phyloP scores from a whole-genome alignment of 2,113 vertebrate species.

The Oncorhynchus mykiss region DNA sequence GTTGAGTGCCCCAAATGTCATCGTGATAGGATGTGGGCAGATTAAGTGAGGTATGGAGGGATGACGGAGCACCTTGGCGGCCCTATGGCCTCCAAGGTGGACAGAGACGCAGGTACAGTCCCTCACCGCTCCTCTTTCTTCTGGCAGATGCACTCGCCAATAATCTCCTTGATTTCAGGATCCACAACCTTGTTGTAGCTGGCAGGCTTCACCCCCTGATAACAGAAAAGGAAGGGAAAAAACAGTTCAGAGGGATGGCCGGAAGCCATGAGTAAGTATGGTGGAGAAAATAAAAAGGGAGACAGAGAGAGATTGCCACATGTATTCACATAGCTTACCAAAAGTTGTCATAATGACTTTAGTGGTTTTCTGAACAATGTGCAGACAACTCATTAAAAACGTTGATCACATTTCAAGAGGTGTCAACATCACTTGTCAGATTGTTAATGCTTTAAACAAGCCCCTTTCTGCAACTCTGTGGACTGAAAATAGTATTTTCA shows the following conservation, averaged over 20 bases:
- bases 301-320: no score
- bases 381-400: background rate
- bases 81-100: background rate
- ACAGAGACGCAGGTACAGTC: conserved; percentile 7
- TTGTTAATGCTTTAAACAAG: conserved; percentile 1
- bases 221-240: conserved; percentile 40
- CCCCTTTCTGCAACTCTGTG: conserved; percentile 3
- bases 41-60: conserved; percentile 28
- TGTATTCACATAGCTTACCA: no score
- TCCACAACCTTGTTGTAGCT: conserved; percentile 94
- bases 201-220: conserved; percentile 92
- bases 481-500: conserved; percentile 9
- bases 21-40: conserved; percentile 16
- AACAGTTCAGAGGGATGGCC: background rate
- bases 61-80: conserved; percentile 41
- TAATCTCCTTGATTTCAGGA: conserved; percentile 96
- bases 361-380: background rate
- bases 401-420: background rate
- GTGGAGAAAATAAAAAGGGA: no score
- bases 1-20: conserved; percentile 48
- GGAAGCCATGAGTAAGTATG: no score
- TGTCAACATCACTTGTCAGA: conserved; percentile 11
- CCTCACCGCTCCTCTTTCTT: conserved; percentile 95
- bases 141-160: conserved; percentile 96
- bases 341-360: background rate